Conservation (phyloP, 2,113 vertebrate genomes). For the Urocynchramus pylzowi region DNA sequence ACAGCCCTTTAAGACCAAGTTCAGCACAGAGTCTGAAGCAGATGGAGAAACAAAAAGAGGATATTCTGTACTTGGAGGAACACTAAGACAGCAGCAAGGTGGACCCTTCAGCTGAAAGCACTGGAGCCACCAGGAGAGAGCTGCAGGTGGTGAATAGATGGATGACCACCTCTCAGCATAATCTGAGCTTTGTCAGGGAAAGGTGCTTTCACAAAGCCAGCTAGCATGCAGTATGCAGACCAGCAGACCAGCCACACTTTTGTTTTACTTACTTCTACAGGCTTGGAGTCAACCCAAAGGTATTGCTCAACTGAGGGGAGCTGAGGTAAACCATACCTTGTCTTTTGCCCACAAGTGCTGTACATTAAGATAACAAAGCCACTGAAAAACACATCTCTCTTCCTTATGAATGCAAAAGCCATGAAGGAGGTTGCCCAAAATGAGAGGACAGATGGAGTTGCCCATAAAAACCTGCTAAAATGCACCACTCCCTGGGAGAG, state of each 20-base stretch:
- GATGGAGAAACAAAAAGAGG: background rate
- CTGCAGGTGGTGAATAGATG: background rate
- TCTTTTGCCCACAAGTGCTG: background rate
- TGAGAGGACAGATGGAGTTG: background rate
- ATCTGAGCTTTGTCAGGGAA: background rate
- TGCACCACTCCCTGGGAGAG: background rate
- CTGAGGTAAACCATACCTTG: background rate
- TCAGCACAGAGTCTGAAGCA: background rate
- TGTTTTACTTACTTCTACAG: background rate
- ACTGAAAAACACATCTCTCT: background rate
- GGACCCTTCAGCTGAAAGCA: background rate
- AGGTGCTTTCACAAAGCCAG: background rate
- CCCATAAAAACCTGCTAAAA: background rate
- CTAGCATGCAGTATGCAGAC: rapidly evolving
- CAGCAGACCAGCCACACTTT: background rate
- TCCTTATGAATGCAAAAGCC: background rate
- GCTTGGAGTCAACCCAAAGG: background rate
- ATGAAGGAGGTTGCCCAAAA: background rate
- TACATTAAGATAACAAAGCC: background rate
- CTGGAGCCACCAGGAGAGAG: background rate
- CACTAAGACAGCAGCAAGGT: rapidly evolving
- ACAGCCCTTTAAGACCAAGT: background rate
- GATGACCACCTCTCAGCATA: background rate
- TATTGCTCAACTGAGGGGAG: background rate
- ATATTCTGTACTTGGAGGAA: background rate